phyloP scores from a whole-genome alignment of 2,113 vertebrate genomes.

The Lagopus muta region DNA sequence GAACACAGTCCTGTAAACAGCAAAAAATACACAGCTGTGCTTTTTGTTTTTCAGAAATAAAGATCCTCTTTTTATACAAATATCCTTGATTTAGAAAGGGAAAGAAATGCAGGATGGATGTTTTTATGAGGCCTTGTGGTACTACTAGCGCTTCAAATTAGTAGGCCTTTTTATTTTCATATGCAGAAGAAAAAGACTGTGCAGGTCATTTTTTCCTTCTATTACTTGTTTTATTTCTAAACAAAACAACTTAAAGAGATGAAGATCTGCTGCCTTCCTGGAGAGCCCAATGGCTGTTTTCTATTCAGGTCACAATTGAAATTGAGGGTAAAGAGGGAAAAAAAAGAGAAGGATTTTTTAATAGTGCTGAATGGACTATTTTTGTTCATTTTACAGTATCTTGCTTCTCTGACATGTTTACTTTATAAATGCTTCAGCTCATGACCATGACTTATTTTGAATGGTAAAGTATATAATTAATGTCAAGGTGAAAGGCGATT shows the following conservation, averaged over 20 bases:
- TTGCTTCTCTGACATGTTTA: constrained; percentile 75
- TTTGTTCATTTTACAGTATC: constrained; percentile 62
- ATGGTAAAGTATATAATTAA: constrained; percentile 75
- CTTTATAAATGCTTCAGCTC: constrained; percentile 71
- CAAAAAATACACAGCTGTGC: too few relatives aligned
- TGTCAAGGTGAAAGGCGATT: constrained; percentile 77
- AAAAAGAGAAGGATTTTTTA: constrained; percentile 50
- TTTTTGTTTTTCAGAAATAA: background rate
- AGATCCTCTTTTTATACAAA: constrained; percentile 15
- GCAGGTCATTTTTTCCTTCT: background rate
- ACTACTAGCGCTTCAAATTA: constrained; percentile 24
- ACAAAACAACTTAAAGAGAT: constrained; percentile 20
- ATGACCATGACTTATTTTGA: constrained; percentile 63
- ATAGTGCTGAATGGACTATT: constrained; percentile 59
- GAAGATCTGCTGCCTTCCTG: constrained; percentile 23
- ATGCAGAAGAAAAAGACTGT: background rate
- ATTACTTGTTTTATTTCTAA: constrained; percentile 40
- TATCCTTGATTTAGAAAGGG: background rate
- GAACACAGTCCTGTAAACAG: too few relatives aligned
- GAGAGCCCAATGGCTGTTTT: constrained; percentile 29
- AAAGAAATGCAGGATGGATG: background rate
- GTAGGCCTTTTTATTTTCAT: constrained; percentile 57
- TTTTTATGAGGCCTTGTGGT: constrained; percentile 45
- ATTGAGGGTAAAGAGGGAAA: background rate
- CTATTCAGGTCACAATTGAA: constrained; percentile 1